phyloP scores from a whole-genome alignment of 2,113 vertebrate species.

The Nymphicus hollandicus region DNA sequence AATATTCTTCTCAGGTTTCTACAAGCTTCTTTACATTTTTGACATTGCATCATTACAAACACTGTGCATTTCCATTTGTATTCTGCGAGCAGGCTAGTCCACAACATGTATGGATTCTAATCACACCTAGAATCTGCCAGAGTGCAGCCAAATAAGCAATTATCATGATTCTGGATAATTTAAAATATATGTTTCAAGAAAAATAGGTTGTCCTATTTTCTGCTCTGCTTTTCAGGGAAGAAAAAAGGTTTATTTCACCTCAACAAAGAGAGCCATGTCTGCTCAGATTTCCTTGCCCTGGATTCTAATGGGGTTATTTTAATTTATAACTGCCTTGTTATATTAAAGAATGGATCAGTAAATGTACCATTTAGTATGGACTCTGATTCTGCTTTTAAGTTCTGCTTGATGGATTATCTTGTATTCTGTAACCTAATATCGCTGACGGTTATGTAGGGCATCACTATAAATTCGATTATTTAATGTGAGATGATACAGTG shows the following conservation, averaged over 20 bases:
- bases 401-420: conserved; percentile 51
- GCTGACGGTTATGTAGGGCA: conserved; percentile 16
- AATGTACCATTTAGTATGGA: conserved; percentile 31
- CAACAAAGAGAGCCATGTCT: neutral
- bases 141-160: conserved; percentile 3
- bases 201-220: neutral
- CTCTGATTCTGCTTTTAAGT: conserved; percentile 51
- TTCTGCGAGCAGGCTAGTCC: neutral
- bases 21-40: neutral
- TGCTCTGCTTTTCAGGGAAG: neutral
- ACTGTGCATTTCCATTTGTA: neutral
- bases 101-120: neutral
- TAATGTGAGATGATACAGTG: conserved; percentile 13
- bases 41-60: neutral
- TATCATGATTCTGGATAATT: neutral
- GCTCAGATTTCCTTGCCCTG: neutral
- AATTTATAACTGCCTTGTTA: conserved; percentile 51
- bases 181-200: neutral
- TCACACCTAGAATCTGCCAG: neutral
- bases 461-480: conserved; percentile 62
- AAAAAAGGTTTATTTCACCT: neutral
- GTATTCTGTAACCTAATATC: conserved; percentile 62
- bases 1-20: neutral
- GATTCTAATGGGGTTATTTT: conserved; percentile 42
- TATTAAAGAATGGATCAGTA: conserved; percentile 34